These are phyloP conservation scores for Caloenas nicobarica DNA, from an alignment of 2,113 vertebrate species.

Conservation along the genomic window DNA sequence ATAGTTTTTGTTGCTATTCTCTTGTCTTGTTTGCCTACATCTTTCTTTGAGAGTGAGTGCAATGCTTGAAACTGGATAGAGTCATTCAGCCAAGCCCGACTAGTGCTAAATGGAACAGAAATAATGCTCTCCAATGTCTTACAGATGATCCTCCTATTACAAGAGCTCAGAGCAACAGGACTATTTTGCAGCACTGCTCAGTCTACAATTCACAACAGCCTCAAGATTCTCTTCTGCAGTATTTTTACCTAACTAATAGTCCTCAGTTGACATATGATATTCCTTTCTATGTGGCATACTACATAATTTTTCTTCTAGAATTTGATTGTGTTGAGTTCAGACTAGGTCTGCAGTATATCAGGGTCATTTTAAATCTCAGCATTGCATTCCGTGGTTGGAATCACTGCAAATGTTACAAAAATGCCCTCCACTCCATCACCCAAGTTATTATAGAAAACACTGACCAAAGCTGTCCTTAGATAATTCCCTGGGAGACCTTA, in stretches of 20 bases:
- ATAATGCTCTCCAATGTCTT: background rate
- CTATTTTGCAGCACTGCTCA: background rate
- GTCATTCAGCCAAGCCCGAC: background rate
- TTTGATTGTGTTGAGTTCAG: background rate
- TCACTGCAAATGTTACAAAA: background rate
- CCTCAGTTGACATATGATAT: accelerated
- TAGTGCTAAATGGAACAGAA: background rate
- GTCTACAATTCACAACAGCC: accelerated
- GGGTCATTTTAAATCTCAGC: background rate
- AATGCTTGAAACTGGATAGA: background rate
- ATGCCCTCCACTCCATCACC: background rate
- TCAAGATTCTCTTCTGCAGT: background rate
- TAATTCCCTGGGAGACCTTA: background rate
- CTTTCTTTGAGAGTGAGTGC: background rate
- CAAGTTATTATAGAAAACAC: background rate
- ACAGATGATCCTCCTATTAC: background rate
- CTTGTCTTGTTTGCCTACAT: background rate
- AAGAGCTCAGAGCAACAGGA: background rate
- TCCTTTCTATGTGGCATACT: background rate
- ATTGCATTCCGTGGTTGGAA: background rate
- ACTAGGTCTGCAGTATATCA: background rate
- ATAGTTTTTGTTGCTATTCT: background rate
- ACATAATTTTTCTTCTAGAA: background rate
- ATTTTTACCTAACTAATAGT: background rate
- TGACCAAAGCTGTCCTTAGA: background rate